Conservation (phyloP, 2,113 vertebrate species). For the Solenodon paradoxus region DNA sequence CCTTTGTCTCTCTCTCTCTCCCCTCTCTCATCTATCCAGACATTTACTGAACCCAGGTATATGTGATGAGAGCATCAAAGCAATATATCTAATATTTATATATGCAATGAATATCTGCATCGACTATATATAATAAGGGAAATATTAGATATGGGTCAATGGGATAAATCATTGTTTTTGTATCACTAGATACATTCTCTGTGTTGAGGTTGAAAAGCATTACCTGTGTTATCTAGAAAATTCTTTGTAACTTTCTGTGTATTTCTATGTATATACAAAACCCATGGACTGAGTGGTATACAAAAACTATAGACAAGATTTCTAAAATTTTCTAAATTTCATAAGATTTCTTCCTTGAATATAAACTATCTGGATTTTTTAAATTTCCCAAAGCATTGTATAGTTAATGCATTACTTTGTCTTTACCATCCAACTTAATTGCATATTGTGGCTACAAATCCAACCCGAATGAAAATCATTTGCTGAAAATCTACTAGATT, state of each 20-base stretch:
- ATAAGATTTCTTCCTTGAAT: background rate
- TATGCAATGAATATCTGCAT: too few relatives aligned
- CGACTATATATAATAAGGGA: background rate
- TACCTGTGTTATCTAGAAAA: background rate
- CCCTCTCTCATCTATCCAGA: too few relatives aligned
- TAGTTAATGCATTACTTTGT: background rate
- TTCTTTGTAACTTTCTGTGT: background rate
- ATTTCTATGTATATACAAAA: background rate
- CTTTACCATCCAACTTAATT: background rate
- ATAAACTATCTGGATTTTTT: background rate
- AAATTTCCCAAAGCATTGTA: background rate
- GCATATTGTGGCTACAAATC: background rate
- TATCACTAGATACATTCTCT: background rate
- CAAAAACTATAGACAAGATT: background rate
- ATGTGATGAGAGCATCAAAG: too few relatives aligned
- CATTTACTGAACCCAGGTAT: too few relatives aligned
- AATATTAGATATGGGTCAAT: background rate
- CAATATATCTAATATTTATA: too few relatives aligned
- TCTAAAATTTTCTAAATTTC: background rate
- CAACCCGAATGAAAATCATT: background rate
- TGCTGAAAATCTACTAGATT: background rate
- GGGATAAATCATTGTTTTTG: background rate
- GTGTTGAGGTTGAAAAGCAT: background rate
- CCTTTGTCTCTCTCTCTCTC: too few relatives aligned
- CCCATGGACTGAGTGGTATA: too few relatives aligned